These are phyloP conservation scores for Stigmatopora nigra DNA, from an alignment of 2,113 vertebrate genomes.

Conservation along the genomic window DNA sequence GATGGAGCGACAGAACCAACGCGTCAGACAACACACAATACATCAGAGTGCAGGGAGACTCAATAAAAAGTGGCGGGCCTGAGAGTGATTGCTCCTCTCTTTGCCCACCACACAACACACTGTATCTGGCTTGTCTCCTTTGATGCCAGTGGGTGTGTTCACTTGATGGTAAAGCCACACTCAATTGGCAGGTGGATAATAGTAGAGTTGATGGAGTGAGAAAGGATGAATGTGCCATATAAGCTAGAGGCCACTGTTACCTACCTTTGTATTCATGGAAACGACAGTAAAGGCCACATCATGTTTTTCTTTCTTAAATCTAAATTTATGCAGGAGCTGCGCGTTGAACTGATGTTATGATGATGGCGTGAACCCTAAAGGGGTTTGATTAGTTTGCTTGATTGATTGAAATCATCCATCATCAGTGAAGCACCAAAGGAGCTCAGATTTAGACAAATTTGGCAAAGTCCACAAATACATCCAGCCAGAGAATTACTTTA, in stretches of 20 bases:
- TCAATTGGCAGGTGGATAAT: constrained; percentile 18
- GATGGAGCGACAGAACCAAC: constrained; percentile 19
- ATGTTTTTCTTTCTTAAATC: too few relatives aligned
- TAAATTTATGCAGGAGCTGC: too few relatives aligned
- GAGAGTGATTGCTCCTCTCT: constrained; percentile 9
- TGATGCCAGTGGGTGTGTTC: constrained; percentile 13
- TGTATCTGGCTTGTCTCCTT: constrained; percentile 15
- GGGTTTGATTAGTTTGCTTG: too few relatives aligned
- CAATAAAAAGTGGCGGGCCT: constrained; percentile 5
- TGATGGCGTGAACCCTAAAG: too few relatives aligned
- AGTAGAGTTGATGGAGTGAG: constrained; percentile 11
- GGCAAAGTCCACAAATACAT: too few relatives aligned
- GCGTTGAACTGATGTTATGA: too few relatives aligned
- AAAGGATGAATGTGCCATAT: constrained; percentile 4
- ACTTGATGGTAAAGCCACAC: constrained; percentile 22
- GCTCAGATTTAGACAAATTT: too few relatives aligned
- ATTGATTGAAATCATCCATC: too few relatives aligned
- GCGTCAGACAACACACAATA: constrained; percentile 22
- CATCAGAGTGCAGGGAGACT: constrained; percentile 26
- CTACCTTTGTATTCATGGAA: not conserved
- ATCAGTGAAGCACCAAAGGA: too few relatives aligned
- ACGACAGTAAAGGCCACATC: not conserved
- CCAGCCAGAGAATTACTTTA: too few relatives aligned
- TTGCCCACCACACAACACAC: constrained; percentile 19
- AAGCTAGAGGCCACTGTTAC: not conserved